Evolutionary conservation across 1,140 invertebrate species (phyloP).

Genomic region (Drosophila seguyi): DNA sequence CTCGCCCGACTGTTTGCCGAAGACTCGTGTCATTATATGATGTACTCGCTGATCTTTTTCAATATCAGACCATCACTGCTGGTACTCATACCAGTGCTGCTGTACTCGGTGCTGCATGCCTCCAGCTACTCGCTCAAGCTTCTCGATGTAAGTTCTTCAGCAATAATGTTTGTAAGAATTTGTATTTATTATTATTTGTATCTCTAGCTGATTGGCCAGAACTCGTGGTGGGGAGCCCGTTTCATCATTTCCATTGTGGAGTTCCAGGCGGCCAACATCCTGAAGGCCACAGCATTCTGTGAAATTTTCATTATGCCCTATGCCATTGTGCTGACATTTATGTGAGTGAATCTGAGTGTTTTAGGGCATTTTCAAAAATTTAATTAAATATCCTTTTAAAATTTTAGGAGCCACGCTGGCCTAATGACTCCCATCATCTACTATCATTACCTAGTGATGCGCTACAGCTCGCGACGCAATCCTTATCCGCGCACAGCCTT

Average conservation of each 20-base stretch:
- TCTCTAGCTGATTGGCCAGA: slow-evolving; percentile 92
- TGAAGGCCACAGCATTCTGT: slow-evolving; percentile 93
- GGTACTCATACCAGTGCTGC: slow-evolving; percentile 94
- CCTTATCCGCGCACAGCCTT: slow-evolving; percentile 97
- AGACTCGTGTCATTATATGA: slow-evolving; percentile 98
- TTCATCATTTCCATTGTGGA: slow-evolving; percentile 94
- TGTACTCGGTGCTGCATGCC: slow-evolving; percentile 96
- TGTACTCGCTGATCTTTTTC: slow-evolving; percentile 97
- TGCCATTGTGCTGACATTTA: slow-evolving; percentile 86
- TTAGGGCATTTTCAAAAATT: background rate
- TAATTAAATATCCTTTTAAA: background rate
- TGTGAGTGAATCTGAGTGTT: background rate
- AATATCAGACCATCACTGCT: slow-evolving; percentile 94
- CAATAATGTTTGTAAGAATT: background rate
- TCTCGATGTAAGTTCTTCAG: slow-evolving; percentile 92
- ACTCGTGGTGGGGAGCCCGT: slow-evolving; percentile 94
- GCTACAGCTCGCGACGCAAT: slow-evolving; percentile 96
- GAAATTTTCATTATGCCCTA: slow-evolving; percentile 98
- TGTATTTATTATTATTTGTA: background rate
- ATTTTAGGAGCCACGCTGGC: slow-evolving; percentile 90
- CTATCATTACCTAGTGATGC: slow-evolving; percentile 96
- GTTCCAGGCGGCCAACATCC: slow-evolving; percentile 94
- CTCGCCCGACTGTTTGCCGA: slow-evolving; percentile 92
- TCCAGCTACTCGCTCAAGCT: slow-evolving; percentile 95
- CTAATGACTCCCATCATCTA: slow-evolving; percentile 96